Evolutionary conservation across 2,797 vertebrate genomes (phyloP), one percentile per base, ranked within the genome.

Genomic region (Glyptemys insculpta): DNA sequence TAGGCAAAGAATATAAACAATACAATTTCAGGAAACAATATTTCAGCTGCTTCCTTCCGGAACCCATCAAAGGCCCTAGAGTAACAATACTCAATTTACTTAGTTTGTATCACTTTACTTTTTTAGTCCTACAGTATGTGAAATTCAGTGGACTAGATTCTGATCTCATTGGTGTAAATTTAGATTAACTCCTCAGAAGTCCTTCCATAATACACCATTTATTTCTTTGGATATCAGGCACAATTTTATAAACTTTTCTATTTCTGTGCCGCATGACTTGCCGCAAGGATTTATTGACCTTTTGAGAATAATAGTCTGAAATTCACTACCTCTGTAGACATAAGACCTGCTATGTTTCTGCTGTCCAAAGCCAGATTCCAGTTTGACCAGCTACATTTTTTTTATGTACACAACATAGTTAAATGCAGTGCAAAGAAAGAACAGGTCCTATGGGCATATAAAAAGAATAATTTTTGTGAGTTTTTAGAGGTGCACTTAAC

Each of bases 91-190:
- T 31, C 74, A 18, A 8, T 10, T 49, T 78, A 31, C 15, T 92
- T 19, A 50, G 2, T 85, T 93, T 89, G 65, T 50, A 84, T 5
- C 6, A 92, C 59, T 89, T 94, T 84, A 56, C 31, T 91, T 11
- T 47, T 87, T 87, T 91, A 68, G 84, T 31, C 92, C 65, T 74
- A n/a, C 37, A 85, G 11, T 25, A 10, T 79, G 18, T 84, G 18
- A 23, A 87, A 49, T 15, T 23, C 80, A 93, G 47, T 41, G 37
- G 31, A 34, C 49, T 93, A 29, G 85, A 76, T 90, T 95, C 81
- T 95, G n/a, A 80, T 56, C 81, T 94, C 5, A 68, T 92, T 94
- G 41, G 50, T 92, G 21, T 92, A 95, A 95, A 94, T 95, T n/a
- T 53, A 0, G 0, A 81, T 41, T 78, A 87, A 80, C 47, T 79